Evolutionary conservation across 1,140 invertebrate genomes (phyloP), one percentile per base, ranked within the genome.

Genomic region (Danaus melanippus): DNA sequence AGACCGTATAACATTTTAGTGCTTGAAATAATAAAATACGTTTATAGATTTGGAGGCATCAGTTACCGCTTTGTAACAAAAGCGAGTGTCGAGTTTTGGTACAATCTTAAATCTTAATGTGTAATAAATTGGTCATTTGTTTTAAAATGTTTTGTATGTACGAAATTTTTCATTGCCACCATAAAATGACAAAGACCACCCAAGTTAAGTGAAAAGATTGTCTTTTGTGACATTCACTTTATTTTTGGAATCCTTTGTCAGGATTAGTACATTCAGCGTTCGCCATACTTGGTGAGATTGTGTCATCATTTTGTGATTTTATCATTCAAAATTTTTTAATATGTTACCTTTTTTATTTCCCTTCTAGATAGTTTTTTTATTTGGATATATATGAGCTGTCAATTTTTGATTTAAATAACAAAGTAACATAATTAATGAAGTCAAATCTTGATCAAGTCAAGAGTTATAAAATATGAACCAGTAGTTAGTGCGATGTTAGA

Each of bases 401-500:
- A 32, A 32, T 32, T 32, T 32, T 32, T 32, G 21, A 32, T 32
- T 32, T 32, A 8, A 32, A 32, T 32, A 7, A 32, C 21, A 32
- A 32, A 32, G 2, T 32, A 32, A 32, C 21, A 32, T 32, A 32
- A 32, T 32, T 32, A 32, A 32, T 32, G 21, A 32, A 32, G 21
- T 15, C 40, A 50, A 10, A 41, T 50, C 49, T 41, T 41, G 11
- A 12, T 42, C 9, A 42, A 41, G 17, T 12, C 40, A 50, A 41
- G 53, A 48, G 48, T 59, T 59, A 62, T 58, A 79, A 77, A 32
- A 32, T 32, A 32, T 32, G 21, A 32, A 76, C 73, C 78, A 81
- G 78, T 81, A 81, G 78, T 79, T 79, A 67, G 61, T 66, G 51
- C 62, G 76, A 78, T 76, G 74, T 65, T 73, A 76, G 74, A 78